Evolutionary conservation across 1,140 invertebrate species (phyloP).

Genomic region (Drosophila micromelanica): DNA sequence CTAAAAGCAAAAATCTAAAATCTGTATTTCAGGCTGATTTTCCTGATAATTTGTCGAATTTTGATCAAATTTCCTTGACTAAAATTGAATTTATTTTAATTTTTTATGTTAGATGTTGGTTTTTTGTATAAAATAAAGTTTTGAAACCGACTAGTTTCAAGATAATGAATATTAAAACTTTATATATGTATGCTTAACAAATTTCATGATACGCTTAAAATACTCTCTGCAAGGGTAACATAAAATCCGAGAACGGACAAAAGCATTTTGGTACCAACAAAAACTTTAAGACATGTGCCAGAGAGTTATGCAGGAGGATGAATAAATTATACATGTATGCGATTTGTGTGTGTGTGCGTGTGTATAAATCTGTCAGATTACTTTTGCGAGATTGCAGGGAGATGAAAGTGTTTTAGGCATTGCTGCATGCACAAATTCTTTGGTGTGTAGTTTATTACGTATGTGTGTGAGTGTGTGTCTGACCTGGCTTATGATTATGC

Average conservation of each 20-base stretch:
- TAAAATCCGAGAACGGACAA: slow-evolving; percentile 36
- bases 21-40: no score
- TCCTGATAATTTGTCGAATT: no score
- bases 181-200: no score
- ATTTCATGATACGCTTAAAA: no score
- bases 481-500: slow-evolving; percentile 22
- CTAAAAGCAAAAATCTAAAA: no score
- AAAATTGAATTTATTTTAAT: no score
- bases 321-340: slow-evolving; percentile 59
- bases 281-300: slow-evolving; percentile 55
- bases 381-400: slow-evolving; percentile 54
- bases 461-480: neutral
- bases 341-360: slow-evolving; percentile 5
- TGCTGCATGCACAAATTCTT: slow-evolving; percentile 22
- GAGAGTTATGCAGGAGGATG: slow-evolving; percentile 56
- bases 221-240: slow-evolving; percentile 27
- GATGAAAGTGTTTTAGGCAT: slow-evolving; percentile 33
- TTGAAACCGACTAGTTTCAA: no score
- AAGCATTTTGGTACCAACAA: slow-evolving; percentile 52
- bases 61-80: no score
- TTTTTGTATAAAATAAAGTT: no score
- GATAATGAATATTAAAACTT: no score
- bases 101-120: no score
- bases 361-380: slow-evolving; percentile 71
- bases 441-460: slow-evolving; percentile 6